Conservation (phyloP, 1,140 invertebrate species). For the Halesus radiatus region DNA sequence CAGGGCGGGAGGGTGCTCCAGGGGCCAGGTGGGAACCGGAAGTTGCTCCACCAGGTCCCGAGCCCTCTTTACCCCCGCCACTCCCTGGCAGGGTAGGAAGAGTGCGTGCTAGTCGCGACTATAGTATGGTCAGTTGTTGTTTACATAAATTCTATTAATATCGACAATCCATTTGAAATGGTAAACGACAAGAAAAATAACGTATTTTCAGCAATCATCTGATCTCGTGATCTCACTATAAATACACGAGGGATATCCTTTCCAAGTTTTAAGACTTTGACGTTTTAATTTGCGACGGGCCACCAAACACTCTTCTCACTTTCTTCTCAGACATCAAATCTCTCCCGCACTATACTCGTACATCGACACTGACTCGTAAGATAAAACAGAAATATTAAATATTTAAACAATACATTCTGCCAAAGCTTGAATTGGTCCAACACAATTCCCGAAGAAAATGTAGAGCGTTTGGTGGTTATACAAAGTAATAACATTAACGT, state of each 20-base stretch:
- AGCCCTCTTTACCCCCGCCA: background rate
- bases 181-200: conserved; percentile 15
- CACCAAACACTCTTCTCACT: background rate
- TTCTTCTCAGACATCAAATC: too few relatives aligned
- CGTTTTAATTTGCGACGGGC: background rate
- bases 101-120: background rate
- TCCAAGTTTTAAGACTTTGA: background rate
- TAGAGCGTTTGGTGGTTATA: background rate
- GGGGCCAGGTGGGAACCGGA: conserved; percentile 20
- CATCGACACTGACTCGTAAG: too few relatives aligned
- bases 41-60: conserved; percentile 24
- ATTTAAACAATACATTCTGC: too few relatives aligned
- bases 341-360: too few relatives aligned
- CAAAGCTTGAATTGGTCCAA: too few relatives aligned
- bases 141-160: conserved; percentile 28
- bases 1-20: background rate
- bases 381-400: too few relatives aligned
- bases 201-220: conserved; percentile 29
- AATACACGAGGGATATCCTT: background rate
- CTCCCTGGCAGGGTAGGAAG: background rate
- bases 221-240: background rate
- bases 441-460: too few relatives aligned
- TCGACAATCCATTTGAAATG: conserved; percentile 39
- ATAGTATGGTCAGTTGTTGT: background rate
- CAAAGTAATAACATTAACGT: background rate